Conservation (phyloP, 2,797 vertebrate species). For the Pangasius krempfi region DNA sequence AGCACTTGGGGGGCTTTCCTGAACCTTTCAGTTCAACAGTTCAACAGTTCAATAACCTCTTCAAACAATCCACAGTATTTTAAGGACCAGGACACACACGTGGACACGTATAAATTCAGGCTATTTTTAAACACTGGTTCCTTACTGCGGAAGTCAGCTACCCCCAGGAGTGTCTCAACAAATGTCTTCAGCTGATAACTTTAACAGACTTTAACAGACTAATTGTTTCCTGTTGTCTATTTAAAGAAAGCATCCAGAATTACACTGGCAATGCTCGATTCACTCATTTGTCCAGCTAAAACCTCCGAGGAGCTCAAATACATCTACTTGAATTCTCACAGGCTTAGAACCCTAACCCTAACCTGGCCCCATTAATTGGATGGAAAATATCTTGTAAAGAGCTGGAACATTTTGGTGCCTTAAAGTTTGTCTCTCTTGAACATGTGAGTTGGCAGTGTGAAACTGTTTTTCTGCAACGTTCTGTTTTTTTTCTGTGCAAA, state of each 20-base stretch:
- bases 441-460: slow-evolving; percentile 30
- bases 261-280: slow-evolving; percentile 44
- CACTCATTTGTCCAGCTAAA: slow-evolving; percentile 55
- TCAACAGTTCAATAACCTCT: slow-evolving; percentile 61
- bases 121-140: slow-evolving; percentile 68
- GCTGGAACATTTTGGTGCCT: slow-evolving; percentile 43
- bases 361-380: slow-evolving; percentile 56
- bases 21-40: too few species aligned
- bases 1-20: slow-evolving; percentile 39
- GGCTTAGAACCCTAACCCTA: slow-evolving; percentile 34
- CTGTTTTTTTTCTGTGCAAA: slow-evolving; percentile 22
- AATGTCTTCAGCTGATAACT: slow-evolving; percentile 47
- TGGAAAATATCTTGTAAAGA: slow-evolving; percentile 59
- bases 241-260: slow-evolving; percentile 58
- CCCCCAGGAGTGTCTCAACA: slow-evolving; percentile 63
- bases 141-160: slow-evolving; percentile 47
- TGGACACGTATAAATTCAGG: slow-evolving; percentile 46
- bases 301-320: slow-evolving; percentile 48
- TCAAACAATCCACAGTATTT: slow-evolving; percentile 54
- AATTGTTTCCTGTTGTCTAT: slow-evolving; percentile 59
- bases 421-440: slow-evolving; percentile 44
- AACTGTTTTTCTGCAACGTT: slow-evolving; percentile 25
- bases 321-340: slow-evolving; percentile 46
- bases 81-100: slow-evolving; percentile 45
- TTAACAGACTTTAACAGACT: slow-evolving; percentile 59